Evolutionary conservation across 2,888 invertebrate genomes (phyloP), one percentile per base, ranked within the genome.

Genomic region (Chrysodeixis includens): DNA sequence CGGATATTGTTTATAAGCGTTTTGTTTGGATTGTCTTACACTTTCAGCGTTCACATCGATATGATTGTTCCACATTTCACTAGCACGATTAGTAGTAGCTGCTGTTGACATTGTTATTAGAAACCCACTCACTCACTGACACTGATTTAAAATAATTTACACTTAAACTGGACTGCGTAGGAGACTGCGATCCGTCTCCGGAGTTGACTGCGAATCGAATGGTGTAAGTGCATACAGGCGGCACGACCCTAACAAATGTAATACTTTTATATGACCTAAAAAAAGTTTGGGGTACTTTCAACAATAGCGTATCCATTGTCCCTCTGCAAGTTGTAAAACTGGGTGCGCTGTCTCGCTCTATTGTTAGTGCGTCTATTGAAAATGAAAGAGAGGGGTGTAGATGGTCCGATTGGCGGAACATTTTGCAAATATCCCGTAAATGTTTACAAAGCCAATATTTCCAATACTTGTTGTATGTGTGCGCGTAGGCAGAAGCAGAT

Each of bases 241-340:
- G 89, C 90, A 88, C 91, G 92, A 91, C 94, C 93, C 94, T 93
- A 85, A 90, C 93, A 92, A 94, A 90, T 92, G 92, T 93, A 94
- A 93, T 93, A 93, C 92, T 93, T 93, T 93, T 94, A 92, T 93
- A 88, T 94, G 94, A 93, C 94, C 93, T 93, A 94, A 95, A 95
- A 94, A 94, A 94, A 93, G 84, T 91, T 94, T 92, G 91, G 95
- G 95, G 94, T 93, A 94, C 93, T 90, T 90, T 87, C 88, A 94
- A 95, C 94, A 95, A 95, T 94, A 93, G 94, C 86, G 84, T 89
- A 90, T 86, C 93, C 85, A 93, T 93, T 94, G 94, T 94, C 93
- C 93, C 93, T 93, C 87, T 85, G 89, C 88, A 87, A 91, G 92
- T 91, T 92, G 90, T 92, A 91, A 92, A 91, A 90, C 90, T 86